Evolutionary conservation across 1,140 invertebrate genomes (phyloP).

Genomic region (Neodiprion lecontei): DNA sequence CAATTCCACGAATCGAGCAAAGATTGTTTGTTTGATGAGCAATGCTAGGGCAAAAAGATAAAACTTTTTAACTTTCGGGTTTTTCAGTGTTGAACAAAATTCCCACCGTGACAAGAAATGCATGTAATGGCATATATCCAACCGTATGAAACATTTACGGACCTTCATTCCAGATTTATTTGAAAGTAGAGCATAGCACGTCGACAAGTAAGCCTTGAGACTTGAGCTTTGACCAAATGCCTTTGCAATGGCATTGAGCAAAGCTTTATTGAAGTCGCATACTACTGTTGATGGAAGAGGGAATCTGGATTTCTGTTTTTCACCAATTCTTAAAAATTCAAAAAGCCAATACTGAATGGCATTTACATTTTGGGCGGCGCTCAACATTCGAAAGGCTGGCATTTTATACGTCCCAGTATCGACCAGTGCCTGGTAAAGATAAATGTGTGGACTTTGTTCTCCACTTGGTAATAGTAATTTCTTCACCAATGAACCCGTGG

Average conservation of each 20-base stretch:
- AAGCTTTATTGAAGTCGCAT: conserved; percentile 8
- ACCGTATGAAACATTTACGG: background rate
- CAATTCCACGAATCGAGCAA: background rate
- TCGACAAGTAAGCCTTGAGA: conserved; percentile 8
- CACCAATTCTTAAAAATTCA: conserved; percentile 8
- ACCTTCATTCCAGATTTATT: background rate
- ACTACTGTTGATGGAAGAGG: background rate
- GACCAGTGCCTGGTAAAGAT: conserved; percentile 10
- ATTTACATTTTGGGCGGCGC: too few species aligned
- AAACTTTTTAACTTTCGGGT: background rate
- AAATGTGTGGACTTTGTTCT: conserved; percentile 17
- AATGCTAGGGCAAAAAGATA: background rate
- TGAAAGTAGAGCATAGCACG: background rate
- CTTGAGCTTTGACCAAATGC: background rate
- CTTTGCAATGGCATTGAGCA: background rate
- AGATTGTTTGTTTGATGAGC: background rate
- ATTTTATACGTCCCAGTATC: too few species aligned
- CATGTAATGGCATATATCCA: conserved; percentile 2
- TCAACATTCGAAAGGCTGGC: too few species aligned
- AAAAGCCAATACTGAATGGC: background rate
- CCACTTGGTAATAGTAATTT: conserved; percentile 11
- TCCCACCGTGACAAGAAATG: background rate
- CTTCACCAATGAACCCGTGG: conserved; percentile 14
- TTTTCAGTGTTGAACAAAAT: background rate
- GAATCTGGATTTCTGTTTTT: background rate